These are phyloP conservation scores for Volucella zonaria DNA, from an alignment of 2,888 invertebrate species.

Conservation along the genomic window DNA sequence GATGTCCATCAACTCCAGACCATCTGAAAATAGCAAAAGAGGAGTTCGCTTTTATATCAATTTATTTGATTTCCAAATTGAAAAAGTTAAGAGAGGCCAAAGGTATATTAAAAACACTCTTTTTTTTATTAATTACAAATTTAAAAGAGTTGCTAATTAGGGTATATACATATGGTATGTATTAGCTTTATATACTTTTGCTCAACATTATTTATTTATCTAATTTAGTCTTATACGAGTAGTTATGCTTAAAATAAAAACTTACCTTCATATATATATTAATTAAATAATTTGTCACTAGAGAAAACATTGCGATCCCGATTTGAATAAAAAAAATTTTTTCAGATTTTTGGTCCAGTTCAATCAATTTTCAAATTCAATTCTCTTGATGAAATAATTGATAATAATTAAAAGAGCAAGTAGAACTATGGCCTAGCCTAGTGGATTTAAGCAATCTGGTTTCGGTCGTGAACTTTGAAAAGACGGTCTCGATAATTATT, in stretches of 20 bases:
- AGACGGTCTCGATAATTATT: slow-evolving; percentile 89
- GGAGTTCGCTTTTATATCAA: slow-evolving; percentile 78
- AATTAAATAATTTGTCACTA: too few relatives aligned
- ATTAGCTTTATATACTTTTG: too few relatives aligned
- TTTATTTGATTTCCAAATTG: background rate
- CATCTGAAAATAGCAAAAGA: slow-evolving; percentile 90
- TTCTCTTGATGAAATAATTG: slow-evolving; percentile 88
- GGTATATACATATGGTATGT: too few relatives aligned
- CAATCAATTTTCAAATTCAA: slow-evolving; percentile 93
- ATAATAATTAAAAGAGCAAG: slow-evolving; percentile 94
- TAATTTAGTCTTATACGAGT: slow-evolving; percentile 28
- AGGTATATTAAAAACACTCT: background rate
- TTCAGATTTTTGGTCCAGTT: slow-evolving; percentile 94
- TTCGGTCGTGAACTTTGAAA: slow-evolving; percentile 92
- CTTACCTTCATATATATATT: too few relatives aligned
- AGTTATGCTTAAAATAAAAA: too few relatives aligned
- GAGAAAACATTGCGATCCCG: too few relatives aligned
- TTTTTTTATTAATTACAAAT: slow-evolving; percentile 13
- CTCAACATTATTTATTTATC: slow-evolving; percentile 25
- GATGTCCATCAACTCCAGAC: slow-evolving; percentile 89
- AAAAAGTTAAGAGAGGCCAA: too few relatives aligned
- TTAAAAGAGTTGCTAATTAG: too few relatives aligned
- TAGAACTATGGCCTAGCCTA: slow-evolving; percentile 94
- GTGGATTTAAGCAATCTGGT: slow-evolving; percentile 94
- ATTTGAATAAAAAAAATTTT: too few relatives aligned